These are phyloP conservation scores for Alectura lathami DNA, from an alignment of 2,113 vertebrate genomes.

Conservation along the genomic window DNA sequence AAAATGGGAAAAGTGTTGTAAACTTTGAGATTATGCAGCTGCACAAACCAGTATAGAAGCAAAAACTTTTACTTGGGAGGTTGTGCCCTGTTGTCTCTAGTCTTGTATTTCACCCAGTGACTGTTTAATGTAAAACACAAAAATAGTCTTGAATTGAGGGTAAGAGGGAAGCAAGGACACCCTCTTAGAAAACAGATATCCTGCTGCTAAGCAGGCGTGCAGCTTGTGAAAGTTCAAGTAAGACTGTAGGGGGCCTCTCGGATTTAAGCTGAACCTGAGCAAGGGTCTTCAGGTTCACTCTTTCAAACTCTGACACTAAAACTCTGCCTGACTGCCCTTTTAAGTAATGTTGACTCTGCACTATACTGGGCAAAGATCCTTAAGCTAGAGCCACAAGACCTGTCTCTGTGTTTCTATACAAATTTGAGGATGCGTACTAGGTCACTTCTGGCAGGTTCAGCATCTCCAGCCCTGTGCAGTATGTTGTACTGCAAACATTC, in stretches of 20 bases:
- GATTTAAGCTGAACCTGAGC: not conserved
- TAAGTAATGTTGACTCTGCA: not conserved
- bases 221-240: not conserved
- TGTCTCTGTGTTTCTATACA: not conserved
- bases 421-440: not conserved
- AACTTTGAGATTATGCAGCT: not conserved
- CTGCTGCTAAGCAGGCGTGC: not conserved
- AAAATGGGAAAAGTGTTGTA: not conserved
- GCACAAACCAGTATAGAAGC: not conserved
- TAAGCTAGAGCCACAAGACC: not conserved
- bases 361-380: not conserved
- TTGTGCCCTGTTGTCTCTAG: not conserved
- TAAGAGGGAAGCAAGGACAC: not conserved
- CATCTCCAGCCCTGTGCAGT: not conserved
- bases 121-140: not conserved
- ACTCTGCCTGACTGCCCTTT: not conserved
- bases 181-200: not conserved
- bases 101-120: not conserved
- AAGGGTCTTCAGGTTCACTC: not conserved
- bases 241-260: not conserved
- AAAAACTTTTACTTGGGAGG: not conserved
- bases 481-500: not conserved
- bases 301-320: not conserved
- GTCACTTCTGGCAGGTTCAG: not conserved
- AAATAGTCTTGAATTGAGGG: not conserved